Conservation (phyloP, 2,797 vertebrate species). For the Cossypha dichroa region DNA sequence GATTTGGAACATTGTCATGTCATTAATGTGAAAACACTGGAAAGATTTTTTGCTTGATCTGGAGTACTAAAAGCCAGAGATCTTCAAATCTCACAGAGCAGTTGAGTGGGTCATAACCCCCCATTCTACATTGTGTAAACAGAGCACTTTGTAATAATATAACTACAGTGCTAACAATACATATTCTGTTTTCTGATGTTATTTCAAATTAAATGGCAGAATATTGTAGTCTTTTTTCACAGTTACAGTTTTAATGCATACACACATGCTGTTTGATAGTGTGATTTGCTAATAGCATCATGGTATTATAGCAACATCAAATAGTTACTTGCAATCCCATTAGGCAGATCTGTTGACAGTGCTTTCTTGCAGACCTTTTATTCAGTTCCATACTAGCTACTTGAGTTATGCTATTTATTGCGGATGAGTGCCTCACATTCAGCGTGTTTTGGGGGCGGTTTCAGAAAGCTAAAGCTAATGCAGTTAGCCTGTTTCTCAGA, state of each 20-base stretch:
- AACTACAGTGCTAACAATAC: neutral
- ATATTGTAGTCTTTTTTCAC: neutral
- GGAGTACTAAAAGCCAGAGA: slow-evolving; percentile 8
- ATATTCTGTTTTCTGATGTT: neutral
- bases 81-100: neutral
- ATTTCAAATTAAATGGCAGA: slow-evolving; percentile 5
- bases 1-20: neutral
- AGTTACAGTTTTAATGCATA: neutral
- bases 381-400: neutral
- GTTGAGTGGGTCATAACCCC: neutral
- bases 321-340: neutral
- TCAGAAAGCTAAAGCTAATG: neutral
- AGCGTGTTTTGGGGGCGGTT: neutral
- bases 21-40: neutral
- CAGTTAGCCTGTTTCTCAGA: neutral
- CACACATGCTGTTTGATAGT: neutral
- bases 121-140: neutral
- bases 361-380: neutral
- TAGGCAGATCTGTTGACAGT: neutral
- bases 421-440: neutral
- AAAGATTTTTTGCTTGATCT: neutral
- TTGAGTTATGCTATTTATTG: neutral
- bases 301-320: neutral
- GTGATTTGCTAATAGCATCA: neutral
- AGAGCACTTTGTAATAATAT: neutral